Evolutionary conservation across 2,113 vertebrate species (phyloP), one percentile per base, ranked within the genome.

Genomic region (Zootoca vivipara): DNA sequence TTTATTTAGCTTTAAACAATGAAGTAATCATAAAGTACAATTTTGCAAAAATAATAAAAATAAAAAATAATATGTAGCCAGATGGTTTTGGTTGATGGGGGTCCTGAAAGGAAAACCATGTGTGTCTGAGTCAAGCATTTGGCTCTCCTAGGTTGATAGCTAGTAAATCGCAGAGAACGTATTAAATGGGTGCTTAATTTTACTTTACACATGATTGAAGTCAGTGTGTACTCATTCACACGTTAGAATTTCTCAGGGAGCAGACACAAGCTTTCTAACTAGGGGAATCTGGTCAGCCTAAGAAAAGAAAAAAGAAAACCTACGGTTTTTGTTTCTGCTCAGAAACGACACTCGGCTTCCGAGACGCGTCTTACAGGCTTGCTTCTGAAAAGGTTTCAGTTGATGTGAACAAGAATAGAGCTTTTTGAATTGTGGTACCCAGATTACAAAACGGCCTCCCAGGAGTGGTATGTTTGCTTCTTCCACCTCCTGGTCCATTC

Each of bases 1-100:
- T 95, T 94, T 93, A 91, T 91, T 92, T 95, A 94, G 91, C 92
- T 94, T 96, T 92, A 90, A 90, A 90, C 90, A 95, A 93, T 93
- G 95, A 94, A 94, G 89, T 89, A 92, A 94, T 94, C 92, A 38
- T n/a, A n/a, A 83, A 72, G 22, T 10, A 33, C 9, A 20, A 24
- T 38, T 93, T 93, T 93, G 90, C 20, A 93, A 95, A 52, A 52
- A 52, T 52, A 12, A 52, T 33, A 13, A 33, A 3, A 72, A 65
- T 65, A 26, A 18, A 84, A 56, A 30, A 33, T 22, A 74, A 73
- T 56, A 22, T 18, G 64, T 62, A 93, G 93, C 94, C 93, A 96
- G 94, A 93, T 85, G 95, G 87, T 95, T 94, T 95, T 93, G 91
- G 91, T 93, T 92, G 92, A 92, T 86, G 33, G 73, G 0, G 87